Evolutionary conservation across 2,888 invertebrate genomes (phyloP), one percentile per base, ranked within the genome.

Genomic region (Zygogramma bicolorata): DNA sequence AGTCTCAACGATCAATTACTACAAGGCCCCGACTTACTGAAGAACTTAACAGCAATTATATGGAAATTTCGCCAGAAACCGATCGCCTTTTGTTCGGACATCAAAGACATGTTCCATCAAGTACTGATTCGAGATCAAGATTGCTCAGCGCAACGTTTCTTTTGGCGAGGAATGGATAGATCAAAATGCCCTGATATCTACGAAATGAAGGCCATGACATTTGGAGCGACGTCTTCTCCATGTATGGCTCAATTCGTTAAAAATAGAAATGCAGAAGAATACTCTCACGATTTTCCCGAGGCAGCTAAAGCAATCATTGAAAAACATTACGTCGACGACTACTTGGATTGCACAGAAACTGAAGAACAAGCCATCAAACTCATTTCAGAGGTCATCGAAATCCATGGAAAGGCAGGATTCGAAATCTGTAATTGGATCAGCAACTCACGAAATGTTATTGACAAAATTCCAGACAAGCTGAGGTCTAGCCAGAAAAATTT

Each of bases 341-440:
- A 62, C n/a, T 22, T 62, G n/a, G 62, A 46, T 62, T 15, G 42
- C 13, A 27, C 62, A 25, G 62, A 62, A n/a, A 62, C 20, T 20
- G 25, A 20, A 22, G 62, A 62, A 42, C 25, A 40, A 38, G 62
- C 62, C 8, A 62, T 42, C 13, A 42, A 40, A 62, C 13, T 62
- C 20, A 42, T 62, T 20, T 40, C 13, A n/a, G 42, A 42, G 15
- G 42, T 40, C 2, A 60, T 60, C 15, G n/a, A 34, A 4, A 31
- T 60, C 18, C 60, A 34, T 15, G 18, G 34, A 18, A 18, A 31
- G 3, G 42, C 18, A 5, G n/a, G n/a, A n/a, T n/a, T n/a, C n/a
- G n/a, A n/a, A n/a, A n/a, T n/a, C n/a, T n/a, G n/a, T n/a, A n/a
- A 60, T 7, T 60, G 29, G 29, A 60, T 34, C 3, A 34, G 34